These are phyloP conservation scores for Stenurella melanura DNA, from an alignment of 2,888 invertebrate species.

Conservation along the genomic window DNA sequence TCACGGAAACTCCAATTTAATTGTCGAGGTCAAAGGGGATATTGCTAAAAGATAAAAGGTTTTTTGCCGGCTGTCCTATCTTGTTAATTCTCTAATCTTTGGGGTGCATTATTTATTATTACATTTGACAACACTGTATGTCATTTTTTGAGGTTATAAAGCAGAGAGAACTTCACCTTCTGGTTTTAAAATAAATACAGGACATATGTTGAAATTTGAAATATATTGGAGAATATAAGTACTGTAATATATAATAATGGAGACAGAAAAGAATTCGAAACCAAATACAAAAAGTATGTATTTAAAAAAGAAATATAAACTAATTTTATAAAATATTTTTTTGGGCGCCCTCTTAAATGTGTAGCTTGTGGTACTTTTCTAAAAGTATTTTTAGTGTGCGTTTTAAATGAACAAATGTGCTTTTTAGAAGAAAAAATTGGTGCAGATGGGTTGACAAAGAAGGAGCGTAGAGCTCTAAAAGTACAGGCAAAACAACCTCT, in stretches of 20 bases:
- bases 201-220: background rate
- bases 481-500: constrained; percentile 69
- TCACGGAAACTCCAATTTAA: too few species aligned
- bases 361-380: too few species aligned
- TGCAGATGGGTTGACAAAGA: constrained; percentile 63
- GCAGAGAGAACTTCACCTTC: background rate
- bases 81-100: too few species aligned
- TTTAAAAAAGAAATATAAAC: background rate
- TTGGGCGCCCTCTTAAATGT: background rate
- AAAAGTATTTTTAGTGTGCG: background rate
- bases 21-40: too few species aligned
- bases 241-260: constrained; percentile 7
- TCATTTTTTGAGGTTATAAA: constrained; percentile 1
- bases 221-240: background rate
- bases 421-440: constrained; percentile 51
- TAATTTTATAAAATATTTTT: background rate
- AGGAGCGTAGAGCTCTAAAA: constrained; percentile 66
- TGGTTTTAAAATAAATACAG: background rate
- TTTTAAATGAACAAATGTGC: background rate
- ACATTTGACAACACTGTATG: background rate
- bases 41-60: too few species aligned
- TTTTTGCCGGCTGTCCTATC: too few species aligned
- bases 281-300: constrained; percentile 27
- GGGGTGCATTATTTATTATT: background rate
- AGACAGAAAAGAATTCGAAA: constrained; percentile 6